A percentile compares a stretch with the other conserved stretches of the same genome.
Evolutionary conservation across 2,888 invertebrate genomes (phyloP).

Genomic region (Ashinkailepas kermadecensis): DNA sequence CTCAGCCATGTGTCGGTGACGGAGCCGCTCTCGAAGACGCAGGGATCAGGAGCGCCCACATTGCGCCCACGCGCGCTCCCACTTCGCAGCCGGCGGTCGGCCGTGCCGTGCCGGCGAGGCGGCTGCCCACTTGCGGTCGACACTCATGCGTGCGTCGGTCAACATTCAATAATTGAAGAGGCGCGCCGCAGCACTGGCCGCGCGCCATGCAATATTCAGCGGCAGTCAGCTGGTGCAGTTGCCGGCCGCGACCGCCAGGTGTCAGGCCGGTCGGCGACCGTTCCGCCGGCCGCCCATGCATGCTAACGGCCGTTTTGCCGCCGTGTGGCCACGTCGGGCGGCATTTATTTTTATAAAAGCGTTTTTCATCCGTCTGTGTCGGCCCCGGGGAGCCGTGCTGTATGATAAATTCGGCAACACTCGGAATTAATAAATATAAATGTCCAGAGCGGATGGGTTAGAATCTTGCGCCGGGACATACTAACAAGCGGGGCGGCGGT

Average conservation of each 20-base stretch:
- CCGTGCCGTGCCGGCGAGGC: no score
- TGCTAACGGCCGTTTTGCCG: conserved; percentile 2
- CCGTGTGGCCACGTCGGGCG: neutral
- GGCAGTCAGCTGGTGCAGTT: neutral
- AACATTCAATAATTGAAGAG: conserved; percentile 11
- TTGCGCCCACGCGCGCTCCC: no score
- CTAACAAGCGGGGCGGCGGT: conserved; percentile 14
- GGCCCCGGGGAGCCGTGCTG: conserved; percentile 9
- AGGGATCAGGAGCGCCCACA: no score
- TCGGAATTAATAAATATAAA: conserved; percentile 19
- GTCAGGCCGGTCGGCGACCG: neutral
- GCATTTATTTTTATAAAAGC: conserved; percentile 21
- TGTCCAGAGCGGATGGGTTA: neutral
- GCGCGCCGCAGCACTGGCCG: neutral
- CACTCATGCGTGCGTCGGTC: conserved; percentile 4
- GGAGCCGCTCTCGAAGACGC: no score
- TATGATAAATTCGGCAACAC: conserved; percentile 18
- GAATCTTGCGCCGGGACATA: conserved; percentile 2
- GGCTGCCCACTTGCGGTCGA: neutral
- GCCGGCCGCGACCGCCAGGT: neutral
- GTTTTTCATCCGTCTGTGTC: conserved; percentile 11
- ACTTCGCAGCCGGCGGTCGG: no score
- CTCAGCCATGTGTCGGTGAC: no score
- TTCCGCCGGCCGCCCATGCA: neutral
- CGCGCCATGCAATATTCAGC: conserved; percentile 9